Percentiles rank a stretch among this genome's conserved stretches.
Conservation (phyloP, 2,888 invertebrate genomes). For the Cryptocephalus moraei region DNA sequence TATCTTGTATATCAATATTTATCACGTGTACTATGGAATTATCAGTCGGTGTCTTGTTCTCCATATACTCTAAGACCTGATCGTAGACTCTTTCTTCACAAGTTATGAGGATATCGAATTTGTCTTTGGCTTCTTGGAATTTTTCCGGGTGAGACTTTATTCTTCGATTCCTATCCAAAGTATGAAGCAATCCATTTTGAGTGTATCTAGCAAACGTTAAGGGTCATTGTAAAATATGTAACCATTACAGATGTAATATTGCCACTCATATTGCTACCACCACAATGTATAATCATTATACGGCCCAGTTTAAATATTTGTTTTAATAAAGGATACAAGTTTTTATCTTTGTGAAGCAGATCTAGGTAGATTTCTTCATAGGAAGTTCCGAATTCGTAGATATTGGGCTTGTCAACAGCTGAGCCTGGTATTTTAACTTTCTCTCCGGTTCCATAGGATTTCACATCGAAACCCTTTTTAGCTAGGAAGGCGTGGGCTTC, state of each 20-base stretch:
- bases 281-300: too few relatives aligned
- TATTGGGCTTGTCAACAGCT: constrained; percentile 86
- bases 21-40: constrained; percentile 92
- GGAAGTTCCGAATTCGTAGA: constrained; percentile 92
- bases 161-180: constrained; percentile 93
- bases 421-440: constrained; percentile 96
- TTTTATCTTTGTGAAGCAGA: constrained; percentile 79
- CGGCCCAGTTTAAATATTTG: too few relatives aligned
- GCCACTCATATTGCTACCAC: too few relatives aligned
- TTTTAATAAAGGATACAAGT: constrained; percentile 48
- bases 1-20: constrained; percentile 98
- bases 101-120: constrained; percentile 92
- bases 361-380: constrained; percentile 96
- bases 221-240: neutral
- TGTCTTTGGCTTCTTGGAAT: constrained; percentile 81
- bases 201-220: constrained; percentile 47
- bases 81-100: constrained; percentile 99
- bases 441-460: constrained; percentile 89
- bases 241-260: too few relatives aligned
- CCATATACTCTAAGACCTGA: constrained; percentile 91
- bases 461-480: constrained; percentile 93
- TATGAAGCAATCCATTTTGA: constrained; percentile 95
- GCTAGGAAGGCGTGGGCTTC: constrained; percentile 96
- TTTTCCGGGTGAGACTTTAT: constrained; percentile 91
- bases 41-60: constrained; percentile 64